Evolutionary conservation across 2,888 invertebrate species (phyloP).

Genomic region (Lysandra bellargus): DNA sequence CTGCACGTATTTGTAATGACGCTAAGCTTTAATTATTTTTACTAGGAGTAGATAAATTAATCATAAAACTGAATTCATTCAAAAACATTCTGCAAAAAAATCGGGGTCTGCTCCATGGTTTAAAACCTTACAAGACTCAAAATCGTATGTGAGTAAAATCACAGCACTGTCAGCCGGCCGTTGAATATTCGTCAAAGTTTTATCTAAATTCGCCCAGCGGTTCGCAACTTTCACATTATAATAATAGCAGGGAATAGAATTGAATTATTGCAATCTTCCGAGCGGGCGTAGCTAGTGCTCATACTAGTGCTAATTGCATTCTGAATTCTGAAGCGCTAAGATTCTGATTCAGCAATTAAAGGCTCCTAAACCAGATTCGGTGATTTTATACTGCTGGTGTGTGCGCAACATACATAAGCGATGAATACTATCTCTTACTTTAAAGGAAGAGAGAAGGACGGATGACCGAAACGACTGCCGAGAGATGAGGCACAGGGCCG

Average conservation of each 20-base stretch:
- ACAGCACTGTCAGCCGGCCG: conserved; percentile 2
- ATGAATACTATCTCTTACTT: not conserved
- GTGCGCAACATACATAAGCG: not conserved
- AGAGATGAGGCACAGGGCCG: too few relatives aligned
- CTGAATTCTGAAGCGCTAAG: not conserved
- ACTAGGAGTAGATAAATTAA: too few relatives aligned
- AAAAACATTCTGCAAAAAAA: not conserved
- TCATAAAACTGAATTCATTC: too few relatives aligned
- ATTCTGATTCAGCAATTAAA: not conserved
- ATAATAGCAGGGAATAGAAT: conserved; percentile 7
- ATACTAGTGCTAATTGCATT: not conserved
- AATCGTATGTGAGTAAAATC: not conserved
- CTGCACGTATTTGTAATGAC: too few relatives aligned
- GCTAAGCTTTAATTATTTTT: too few relatives aligned
- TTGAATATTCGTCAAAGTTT: conserved; percentile 13
- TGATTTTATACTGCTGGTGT: not conserved
- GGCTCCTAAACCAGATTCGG: not conserved
- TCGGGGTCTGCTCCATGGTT: not conserved
- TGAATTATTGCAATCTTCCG: not conserved
- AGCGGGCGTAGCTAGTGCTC: not conserved
- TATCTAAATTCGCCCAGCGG: conserved; percentile 2
- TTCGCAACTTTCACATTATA: not conserved
- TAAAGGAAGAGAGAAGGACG: too few relatives aligned
- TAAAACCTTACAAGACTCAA: not conserved
- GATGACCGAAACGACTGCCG: too few relatives aligned